Base-by-base conservation (phyloP, 2,888 invertebrate genomes). In the Gisinianus flammeolus region DNA sequence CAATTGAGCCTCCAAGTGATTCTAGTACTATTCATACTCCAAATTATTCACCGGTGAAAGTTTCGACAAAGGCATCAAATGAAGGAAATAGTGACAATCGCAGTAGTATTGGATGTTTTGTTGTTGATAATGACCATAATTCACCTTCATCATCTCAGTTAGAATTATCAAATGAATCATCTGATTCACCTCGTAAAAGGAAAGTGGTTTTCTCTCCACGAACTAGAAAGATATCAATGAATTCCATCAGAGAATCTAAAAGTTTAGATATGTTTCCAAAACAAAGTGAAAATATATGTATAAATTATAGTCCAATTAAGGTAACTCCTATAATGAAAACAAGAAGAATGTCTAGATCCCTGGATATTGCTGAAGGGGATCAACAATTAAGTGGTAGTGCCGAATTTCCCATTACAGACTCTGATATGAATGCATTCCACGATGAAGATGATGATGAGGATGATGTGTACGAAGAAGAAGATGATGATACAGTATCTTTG, bases 221-320 rank as follows among this genome's bases (percentile, higher is more conserved):
- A 22, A 76, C 76, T 6, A 83, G 80, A 67, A 80, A 81, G 31
- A 44, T 76, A 33, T 78, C 81, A 22, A 56, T 80, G 12, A 79
- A 76, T n/a, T 35, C 75, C 24, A 79, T 91, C 80, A 88, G 91
- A 28, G 91, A 91, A 85, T 91, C 91, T 0, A 90, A 90, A 81
- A 92, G 92, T 0, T 87, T 92, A 79, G 92, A 93, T 86, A 90
- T 90, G 2, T 88, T 92, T 31, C 85, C 92, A 91, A 8, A 80
- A 86, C 81, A 81, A 12, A 62, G 28, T 62, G 64, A 70, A 33
- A 24, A 10, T 54, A 12, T 31, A 16, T 22, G 58, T 64, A 67
- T 62, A 35, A 24, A 16, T 64, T 66, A 68, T 19, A 67, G 24
- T 24, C 54, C 12, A 10, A 2, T 52, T 10, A 52, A n/a, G 0